These are phyloP conservation scores for Drosophila teissieri DNA, from an alignment of 1,140 invertebrate genomes.

Conservation along the genomic window DNA sequence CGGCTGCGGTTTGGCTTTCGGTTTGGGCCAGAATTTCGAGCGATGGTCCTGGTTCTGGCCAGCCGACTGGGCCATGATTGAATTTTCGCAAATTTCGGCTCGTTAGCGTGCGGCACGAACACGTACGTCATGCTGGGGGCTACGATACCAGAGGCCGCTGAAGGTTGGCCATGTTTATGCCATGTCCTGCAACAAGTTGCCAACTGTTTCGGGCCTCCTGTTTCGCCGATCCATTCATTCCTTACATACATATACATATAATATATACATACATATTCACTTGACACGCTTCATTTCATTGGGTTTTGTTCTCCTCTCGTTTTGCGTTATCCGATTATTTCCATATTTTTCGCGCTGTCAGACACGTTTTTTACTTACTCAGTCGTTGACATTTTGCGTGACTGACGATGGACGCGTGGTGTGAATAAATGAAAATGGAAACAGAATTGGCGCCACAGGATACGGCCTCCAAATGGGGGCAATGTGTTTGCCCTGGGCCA, in stretches of 20 bases:
- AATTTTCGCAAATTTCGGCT: constrained; percentile 82
- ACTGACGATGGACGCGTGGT: constrained; percentile 80
- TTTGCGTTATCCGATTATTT: constrained; percentile 54
- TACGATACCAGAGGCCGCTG: constrained; percentile 48
- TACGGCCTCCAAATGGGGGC: constrained; percentile 52
- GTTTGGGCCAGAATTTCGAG: constrained; percentile 10
- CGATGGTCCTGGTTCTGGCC: constrained; percentile 19
- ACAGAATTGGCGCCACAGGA: constrained; percentile 65
- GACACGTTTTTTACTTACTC: constrained; percentile 81
- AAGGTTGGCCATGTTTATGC: constrained; percentile 58
- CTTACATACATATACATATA: background rate
- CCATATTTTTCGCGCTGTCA: constrained; percentile 73
- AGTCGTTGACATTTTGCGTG: constrained; percentile 82
- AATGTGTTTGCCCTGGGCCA: constrained; percentile 68
- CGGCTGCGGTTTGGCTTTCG: constrained; percentile 16
- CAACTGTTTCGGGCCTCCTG: constrained; percentile 31
- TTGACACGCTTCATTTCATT: constrained; percentile 82
- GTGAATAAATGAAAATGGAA: constrained; percentile 80
- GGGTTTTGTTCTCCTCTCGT: constrained; percentile 66
- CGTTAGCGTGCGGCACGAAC: constrained; percentile 78
- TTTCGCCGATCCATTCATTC: background rate
- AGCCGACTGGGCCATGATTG: constrained; percentile 67
- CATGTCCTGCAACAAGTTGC: constrained; percentile 75
- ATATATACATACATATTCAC: constrained; percentile 23
- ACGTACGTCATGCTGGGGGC: constrained; percentile 65